These are phyloP conservation scores for Dryocosmus kuriphilus DNA, from an alignment of 2,888 invertebrate genomes.

Conservation along the genomic window DNA sequence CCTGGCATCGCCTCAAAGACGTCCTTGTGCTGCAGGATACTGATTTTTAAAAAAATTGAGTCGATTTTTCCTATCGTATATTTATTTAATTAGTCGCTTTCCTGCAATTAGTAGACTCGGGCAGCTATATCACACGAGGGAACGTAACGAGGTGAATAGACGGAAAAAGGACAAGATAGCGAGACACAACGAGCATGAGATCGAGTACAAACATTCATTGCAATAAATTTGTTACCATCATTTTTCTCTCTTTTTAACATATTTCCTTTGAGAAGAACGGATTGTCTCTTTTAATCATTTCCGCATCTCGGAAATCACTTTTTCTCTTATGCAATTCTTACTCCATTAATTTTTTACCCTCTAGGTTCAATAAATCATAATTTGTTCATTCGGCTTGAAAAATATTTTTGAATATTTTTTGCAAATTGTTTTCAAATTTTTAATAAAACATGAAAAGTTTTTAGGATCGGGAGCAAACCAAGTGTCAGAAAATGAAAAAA, in stretches of 20 bases:
- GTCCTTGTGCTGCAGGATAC: conserved; percentile 34
- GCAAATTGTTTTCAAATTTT: too few species aligned
- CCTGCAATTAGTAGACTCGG: conserved; percentile 63
- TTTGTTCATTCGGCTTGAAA: too few species aligned
- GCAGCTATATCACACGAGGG: conserved; percentile 40
- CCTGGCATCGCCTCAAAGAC: conserved; percentile 46
- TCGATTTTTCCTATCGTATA: conserved; percentile 49
- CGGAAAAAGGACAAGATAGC: not conserved
- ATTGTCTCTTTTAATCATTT: not conserved
- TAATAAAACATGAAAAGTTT: too few species aligned
- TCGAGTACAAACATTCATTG: not conserved
- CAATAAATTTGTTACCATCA: not conserved
- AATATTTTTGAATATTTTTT: too few species aligned
- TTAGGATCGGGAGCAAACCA: too few species aligned
- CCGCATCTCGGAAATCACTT: not conserved
- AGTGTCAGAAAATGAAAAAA: too few species aligned
- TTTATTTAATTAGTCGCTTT: conserved; percentile 69
- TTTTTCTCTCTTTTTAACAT: not conserved
- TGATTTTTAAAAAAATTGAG: conserved; percentile 46
- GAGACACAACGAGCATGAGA: conserved; percentile 5
- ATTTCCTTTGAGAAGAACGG: not conserved
- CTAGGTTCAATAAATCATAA: too few species aligned
- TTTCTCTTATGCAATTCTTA: not conserved
- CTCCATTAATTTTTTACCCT: not conserved
- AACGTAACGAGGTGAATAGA: not conserved